phyloP scores from a whole-genome alignment of 2,888 invertebrate species.

The Cryptus armator region DNA sequence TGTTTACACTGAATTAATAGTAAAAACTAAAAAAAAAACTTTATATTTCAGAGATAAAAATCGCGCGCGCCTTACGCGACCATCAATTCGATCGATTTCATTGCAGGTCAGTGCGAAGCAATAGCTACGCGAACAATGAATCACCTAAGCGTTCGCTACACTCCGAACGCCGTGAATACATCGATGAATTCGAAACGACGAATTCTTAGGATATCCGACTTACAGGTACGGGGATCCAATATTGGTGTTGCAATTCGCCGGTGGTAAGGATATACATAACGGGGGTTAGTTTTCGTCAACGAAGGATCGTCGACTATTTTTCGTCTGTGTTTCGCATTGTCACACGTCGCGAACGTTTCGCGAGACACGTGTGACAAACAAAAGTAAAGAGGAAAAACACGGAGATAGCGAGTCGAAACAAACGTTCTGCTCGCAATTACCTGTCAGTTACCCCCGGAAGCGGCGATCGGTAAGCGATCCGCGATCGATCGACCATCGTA shows the following conservation, averaged over 20 bases:
- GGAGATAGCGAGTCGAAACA: background rate
- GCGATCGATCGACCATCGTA: background rate
- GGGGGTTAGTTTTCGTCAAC: background rate
- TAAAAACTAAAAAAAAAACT: background rate
- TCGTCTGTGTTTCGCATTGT: background rate
- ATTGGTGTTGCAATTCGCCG: background rate
- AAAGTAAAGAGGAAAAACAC: background rate
- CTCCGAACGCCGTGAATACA: background rate
- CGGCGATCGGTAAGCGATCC: background rate
- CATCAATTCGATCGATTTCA: background rate
- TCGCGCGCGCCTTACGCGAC: background rate
- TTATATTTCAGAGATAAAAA: background rate
- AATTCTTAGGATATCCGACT: background rate
- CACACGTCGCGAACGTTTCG: background rate
- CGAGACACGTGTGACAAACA: background rate
- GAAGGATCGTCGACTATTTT: background rate
- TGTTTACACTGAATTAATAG: too few species aligned
- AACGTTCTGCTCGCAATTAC: background rate
- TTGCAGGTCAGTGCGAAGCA: background rate
- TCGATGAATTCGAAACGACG: background rate
- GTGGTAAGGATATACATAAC: background rate
- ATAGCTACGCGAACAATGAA: background rate
- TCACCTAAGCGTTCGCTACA: background rate
- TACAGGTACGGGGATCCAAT: background rate
- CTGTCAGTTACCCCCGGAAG: background rate